Base-by-base conservation (phyloP, 2,888 invertebrate species). In the Coelopa pilipes region DNA sequence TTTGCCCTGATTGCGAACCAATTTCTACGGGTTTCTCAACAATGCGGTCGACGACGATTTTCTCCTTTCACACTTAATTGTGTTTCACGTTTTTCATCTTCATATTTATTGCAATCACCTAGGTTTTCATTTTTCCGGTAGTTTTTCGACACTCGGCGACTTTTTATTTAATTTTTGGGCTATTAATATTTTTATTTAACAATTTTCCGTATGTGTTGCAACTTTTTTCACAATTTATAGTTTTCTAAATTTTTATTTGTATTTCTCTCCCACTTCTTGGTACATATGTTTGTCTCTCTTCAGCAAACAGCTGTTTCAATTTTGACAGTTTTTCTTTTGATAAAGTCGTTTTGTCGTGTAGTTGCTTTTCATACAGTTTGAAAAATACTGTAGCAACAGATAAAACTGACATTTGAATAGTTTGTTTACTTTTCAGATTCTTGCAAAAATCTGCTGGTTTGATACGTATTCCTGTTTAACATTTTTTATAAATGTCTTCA, bases 401-500 rank as follows among this genome's bases (percentile, higher is more conserved):
- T 34, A 34, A 2, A 34, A 34, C 34, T 34, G 34, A 34, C 34
- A 34, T 34, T 34, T 34, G 34, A 34, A 34, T 34, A 7, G 34
- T 34, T 34, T 34, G 34, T 34, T 34, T 34, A 34, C 34, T 34
- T 34, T 34, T 34, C 34, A 34, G 34, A 4, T 34, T 34, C 34
- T 34, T 7, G 34, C 34, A 34, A 34, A 34, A 34, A 34, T 34
- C 2, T 34, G 2, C 7, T 34, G 34, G 34, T 34, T 34, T 34
- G n/a, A n/a, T n/a, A 4, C 34, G 7, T 34, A 34, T 34, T 34
- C 34, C 7, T 7, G 2, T 34, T 2, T 34, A 34, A 34, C 7
- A 34, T 34, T 34, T 34, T 7, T n/a, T 49, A 46, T n/a, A 63
- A 53, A 81, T 82, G 82, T 79, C 80, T 9, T 81, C 80, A 0